phyloP scores from a whole-genome alignment of 2,888 invertebrate genomes.

The Smittia sp. region DNA sequence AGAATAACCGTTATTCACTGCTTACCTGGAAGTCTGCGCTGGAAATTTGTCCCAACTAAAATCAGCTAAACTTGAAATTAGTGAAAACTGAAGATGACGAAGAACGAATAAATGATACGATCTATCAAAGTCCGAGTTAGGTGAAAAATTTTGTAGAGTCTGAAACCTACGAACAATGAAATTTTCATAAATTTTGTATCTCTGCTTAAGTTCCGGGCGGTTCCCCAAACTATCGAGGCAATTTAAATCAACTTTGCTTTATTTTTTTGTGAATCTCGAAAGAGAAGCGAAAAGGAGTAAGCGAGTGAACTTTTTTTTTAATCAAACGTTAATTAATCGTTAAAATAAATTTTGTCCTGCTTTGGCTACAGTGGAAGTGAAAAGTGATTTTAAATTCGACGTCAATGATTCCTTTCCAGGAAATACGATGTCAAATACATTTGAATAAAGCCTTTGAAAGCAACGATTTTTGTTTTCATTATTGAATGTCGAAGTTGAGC shows the following conservation, averaged over 20 bases:
- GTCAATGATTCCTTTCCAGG: conserved; percentile 37
- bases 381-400: conserved; percentile 32
- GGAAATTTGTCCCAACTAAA: no score
- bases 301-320: conserved; percentile 14
- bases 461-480: neutral
- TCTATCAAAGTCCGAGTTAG: conserved; percentile 27
- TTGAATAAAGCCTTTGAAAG: conserved; percentile 8
- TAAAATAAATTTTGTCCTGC: conserved; percentile 7
- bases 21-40: neutral
- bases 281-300: neutral
- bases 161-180: no score
- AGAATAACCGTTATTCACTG: conserved; percentile 37
- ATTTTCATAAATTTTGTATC: no score
- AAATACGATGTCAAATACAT: conserved; percentile 37
- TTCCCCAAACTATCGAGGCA: no score
- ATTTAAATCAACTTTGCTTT: no score
- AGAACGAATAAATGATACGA: conserved; percentile 33
- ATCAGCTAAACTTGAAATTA: no score
- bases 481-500: conserved; percentile 1
- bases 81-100: neutral
- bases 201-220: no score
- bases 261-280: neutral
- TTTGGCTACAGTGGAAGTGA: conserved; percentile 1
- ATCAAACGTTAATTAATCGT: conserved; percentile 39
- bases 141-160: no score